phyloP scores from a whole-genome alignment of 2,113 vertebrate genomes.

The Boleophthalmus pectinirostris region DNA sequence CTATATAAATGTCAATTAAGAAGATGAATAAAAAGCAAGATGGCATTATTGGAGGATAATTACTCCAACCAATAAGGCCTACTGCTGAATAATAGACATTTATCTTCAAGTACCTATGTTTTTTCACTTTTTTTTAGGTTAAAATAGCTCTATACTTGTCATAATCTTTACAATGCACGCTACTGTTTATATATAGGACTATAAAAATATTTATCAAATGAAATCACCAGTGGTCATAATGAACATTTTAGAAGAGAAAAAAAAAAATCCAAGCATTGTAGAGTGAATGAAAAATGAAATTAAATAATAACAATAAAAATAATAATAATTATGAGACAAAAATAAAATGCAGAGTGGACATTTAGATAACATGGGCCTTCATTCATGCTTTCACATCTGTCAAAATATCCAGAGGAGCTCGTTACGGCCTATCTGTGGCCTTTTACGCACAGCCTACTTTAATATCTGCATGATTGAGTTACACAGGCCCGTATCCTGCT shows the following conservation, averaged over 20 bases:
- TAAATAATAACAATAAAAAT: neutral
- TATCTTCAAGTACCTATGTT: neutral
- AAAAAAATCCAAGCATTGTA: neutral
- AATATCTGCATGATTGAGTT: conserved; percentile 55
- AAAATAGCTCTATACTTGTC: neutral
- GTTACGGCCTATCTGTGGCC: conserved; percentile 13
- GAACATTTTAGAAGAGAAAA: neutral
- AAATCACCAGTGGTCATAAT: neutral
- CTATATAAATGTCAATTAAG: too few species aligned
- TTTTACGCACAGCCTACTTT: conserved; percentile 36
- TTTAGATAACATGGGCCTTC: neutral
- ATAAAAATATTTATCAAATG: neutral
- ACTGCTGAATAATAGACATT: neutral
- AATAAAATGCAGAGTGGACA: neutral
- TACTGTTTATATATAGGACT: too few species aligned
- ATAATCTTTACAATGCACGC: neutral
- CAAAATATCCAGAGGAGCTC: neutral
- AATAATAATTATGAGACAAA: neutral
- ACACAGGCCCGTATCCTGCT: conserved; percentile 43
- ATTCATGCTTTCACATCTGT: conserved; percentile 20
- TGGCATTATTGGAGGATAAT: too few species aligned
- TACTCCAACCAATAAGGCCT: too few species aligned
- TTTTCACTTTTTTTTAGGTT: neutral
- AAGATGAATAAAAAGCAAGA: too few species aligned
- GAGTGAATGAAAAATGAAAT: neutral